phyloP scores from a whole-genome alignment of 1,140 invertebrate genomes.

The Drosophila willistoni region DNA sequence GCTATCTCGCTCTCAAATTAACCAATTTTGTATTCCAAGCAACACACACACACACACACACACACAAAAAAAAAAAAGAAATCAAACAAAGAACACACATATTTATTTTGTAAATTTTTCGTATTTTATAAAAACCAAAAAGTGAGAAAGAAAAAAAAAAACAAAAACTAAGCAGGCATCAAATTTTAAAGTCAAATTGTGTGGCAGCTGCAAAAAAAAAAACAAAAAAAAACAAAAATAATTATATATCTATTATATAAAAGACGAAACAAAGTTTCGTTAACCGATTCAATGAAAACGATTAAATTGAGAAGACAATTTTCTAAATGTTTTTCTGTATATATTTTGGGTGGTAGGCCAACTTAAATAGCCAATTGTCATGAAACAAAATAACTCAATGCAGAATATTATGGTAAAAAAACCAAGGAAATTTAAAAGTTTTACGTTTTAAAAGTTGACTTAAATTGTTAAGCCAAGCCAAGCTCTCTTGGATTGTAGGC shows the following conservation, averaged over 20 bases:
- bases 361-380: neutral
- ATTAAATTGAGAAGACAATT: constrained; percentile 29
- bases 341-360: neutral
- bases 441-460: too few relatives aligned
- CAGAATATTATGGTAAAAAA: too few relatives aligned
- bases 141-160: constrained; percentile 2
- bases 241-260: constrained; percentile 13
- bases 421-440: too few relatives aligned
- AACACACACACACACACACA: neutral
- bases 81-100: neutral
- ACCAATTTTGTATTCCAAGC: constrained; percentile 17
- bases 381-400: too few relatives aligned
- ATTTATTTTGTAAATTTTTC: constrained; percentile 24
- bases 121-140: constrained; percentile 7
- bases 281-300: constrained; percentile 29
- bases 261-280: constrained; percentile 31
- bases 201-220: neutral
- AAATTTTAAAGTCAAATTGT: constrained; percentile 9
- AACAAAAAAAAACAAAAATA: neutral
- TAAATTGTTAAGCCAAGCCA: too few relatives aligned
- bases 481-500: too few relatives aligned
- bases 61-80: too few relatives aligned
- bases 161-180: constrained; percentile 6
- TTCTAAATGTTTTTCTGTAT: neutral
- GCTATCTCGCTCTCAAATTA: neutral